A percentile compares a stretch with the other conserved stretches of the same genome.
Conservation (phyloP, 2,888 invertebrate species). For the Drosophila sordidula region DNA sequence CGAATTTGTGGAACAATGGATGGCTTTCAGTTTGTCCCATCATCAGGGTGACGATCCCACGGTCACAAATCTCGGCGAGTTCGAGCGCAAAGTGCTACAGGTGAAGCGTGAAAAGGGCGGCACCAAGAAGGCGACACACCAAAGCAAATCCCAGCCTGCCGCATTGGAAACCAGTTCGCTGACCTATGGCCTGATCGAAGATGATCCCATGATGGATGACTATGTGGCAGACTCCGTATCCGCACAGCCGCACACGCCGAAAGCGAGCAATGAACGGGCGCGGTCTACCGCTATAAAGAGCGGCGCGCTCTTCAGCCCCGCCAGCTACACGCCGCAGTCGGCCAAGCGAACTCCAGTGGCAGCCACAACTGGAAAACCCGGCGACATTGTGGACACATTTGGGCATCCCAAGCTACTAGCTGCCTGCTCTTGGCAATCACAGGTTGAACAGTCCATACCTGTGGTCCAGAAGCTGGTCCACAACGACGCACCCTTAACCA, state of each 20-base stretch:
- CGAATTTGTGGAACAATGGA: constrained; percentile 91
- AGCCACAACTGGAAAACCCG: constrained; percentile 83
- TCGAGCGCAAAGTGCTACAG: constrained; percentile 88
- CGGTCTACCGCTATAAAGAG: constrained; percentile 76
- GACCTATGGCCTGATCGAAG: constrained; percentile 79
- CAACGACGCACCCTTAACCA: constrained; percentile 84
- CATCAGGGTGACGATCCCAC: constrained; percentile 88
- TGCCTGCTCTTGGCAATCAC: constrained; percentile 78
- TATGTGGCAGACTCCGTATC: constrained; percentile 63
- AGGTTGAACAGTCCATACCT: constrained; percentile 72
- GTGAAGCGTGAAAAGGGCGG: constrained; percentile 85
- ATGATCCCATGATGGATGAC: constrained; percentile 71
- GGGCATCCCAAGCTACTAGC: constrained; percentile 87
- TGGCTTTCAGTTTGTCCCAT: constrained; percentile 90
- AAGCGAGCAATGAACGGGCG: constrained; percentile 53
- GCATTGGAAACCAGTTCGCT: constrained; percentile 60
- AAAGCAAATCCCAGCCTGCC: constrained; percentile 40
- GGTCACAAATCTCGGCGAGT: constrained; percentile 87
- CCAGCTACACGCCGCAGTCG: constrained; percentile 83
- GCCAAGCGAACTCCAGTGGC: constrained; percentile 32
- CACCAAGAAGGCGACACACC: constrained; percentile 51
- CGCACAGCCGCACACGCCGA: constrained; percentile 58
- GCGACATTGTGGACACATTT: constrained; percentile 88
- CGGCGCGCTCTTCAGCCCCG: constrained; percentile 82
- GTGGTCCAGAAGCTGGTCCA: constrained; percentile 86